Conservation (phyloP, 2,797 vertebrate genomes). For the Alosa sapidissima region DNA sequence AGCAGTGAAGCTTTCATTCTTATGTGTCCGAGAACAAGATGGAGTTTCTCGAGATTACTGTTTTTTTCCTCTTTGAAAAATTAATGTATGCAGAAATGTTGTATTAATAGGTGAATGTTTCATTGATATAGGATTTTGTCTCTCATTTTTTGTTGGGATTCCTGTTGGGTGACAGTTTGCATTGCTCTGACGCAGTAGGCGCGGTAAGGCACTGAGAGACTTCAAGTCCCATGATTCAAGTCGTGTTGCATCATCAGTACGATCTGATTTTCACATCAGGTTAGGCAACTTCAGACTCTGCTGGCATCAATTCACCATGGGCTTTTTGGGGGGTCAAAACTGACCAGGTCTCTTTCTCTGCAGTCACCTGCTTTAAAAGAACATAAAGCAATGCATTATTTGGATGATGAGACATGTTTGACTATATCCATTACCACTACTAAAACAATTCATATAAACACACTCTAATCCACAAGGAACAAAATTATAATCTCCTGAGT, state of each 20-base stretch:
- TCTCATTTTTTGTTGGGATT: slow-evolving; percentile 54
- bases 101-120: slow-evolving; percentile 51
- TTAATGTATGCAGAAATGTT: slow-evolving; percentile 53
- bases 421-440: neutral
- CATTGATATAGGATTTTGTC: slow-evolving; percentile 56
- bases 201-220: slow-evolving; percentile 99
- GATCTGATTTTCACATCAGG: slow-evolving; percentile 69
- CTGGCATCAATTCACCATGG: slow-evolving; percentile 68
- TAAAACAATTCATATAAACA: too few relatives aligned
- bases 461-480: too few relatives aligned
- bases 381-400: neutral
- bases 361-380: slow-evolving; percentile 8
- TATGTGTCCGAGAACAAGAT: slow-evolving; percentile 75
- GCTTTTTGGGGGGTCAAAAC: slow-evolving; percentile 68
- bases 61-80: slow-evolving; percentile 71
- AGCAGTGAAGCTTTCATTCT: slow-evolving; percentile 63
- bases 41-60: slow-evolving; percentile 90
- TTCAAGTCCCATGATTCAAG: slow-evolving; percentile 83
- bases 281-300: slow-evolving; percentile 54
- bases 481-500: neutral
- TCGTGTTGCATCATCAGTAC: slow-evolving; percentile 85
- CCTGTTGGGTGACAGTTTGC: slow-evolving; percentile 69
- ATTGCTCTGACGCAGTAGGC: slow-evolving; percentile 89
- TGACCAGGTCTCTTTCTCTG: slow-evolving; percentile 39
- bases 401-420: neutral